phyloP scores from a whole-genome alignment of 2,888 invertebrate species.

The Prosapia bicincta region DNA sequence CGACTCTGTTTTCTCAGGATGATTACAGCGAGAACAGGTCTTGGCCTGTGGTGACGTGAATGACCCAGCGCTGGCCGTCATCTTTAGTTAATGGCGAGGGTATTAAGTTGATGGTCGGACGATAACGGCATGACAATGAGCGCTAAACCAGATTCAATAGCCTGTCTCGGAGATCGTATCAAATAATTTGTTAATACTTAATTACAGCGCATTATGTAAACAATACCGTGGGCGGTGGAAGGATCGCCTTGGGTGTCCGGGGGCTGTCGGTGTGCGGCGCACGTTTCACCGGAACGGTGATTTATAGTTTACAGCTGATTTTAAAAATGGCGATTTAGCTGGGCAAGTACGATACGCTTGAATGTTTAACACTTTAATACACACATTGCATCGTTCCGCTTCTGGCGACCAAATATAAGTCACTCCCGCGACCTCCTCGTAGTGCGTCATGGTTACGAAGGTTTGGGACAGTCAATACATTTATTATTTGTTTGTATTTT shows the following conservation, averaged over 20 bases:
- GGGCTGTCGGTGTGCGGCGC: too few species aligned
- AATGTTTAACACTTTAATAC: too few species aligned
- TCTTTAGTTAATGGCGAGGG: neutral
- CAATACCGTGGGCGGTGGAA: neutral
- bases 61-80: neutral
- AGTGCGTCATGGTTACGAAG: too few species aligned
- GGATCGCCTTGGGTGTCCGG: neutral
- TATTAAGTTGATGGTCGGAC: neutral
- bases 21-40: neutral
- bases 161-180: neutral
- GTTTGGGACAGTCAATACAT: too few species aligned
- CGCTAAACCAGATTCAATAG: neutral
- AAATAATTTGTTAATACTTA: conserved; percentile 2
- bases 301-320: too few species aligned
- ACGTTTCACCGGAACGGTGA: too few species aligned
- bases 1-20: neutral
- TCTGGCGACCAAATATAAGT: too few species aligned
- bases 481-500: too few species aligned
- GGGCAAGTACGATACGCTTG: too few species aligned
- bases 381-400: too few species aligned
- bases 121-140: neutral
- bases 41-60: neutral
- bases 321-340: too few species aligned
- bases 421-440: too few species aligned
- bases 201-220: neutral